Conservation (phyloP, 2,113 vertebrate genomes). For the Chaetodon trifascialis region DNA sequence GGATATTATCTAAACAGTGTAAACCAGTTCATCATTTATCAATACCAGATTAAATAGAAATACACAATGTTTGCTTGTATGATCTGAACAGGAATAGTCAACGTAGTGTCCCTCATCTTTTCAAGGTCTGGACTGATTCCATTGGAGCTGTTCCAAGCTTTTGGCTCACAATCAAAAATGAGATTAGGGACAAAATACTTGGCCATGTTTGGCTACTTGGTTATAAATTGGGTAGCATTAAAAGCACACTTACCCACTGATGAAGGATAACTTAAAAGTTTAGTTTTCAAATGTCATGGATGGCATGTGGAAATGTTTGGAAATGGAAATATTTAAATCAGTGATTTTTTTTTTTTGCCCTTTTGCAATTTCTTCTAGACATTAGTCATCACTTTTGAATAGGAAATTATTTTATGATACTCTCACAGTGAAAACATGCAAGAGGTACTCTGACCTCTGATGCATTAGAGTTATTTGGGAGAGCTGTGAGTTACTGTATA, state of each 20-base stretch:
- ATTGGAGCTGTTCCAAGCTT: constrained; percentile 15
- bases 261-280: constrained; percentile 5
- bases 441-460: constrained; percentile 37
- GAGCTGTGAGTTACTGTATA: constrained; percentile 19
- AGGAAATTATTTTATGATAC: constrained; percentile 4
- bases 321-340: constrained; percentile 11
- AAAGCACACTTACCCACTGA: neutral
- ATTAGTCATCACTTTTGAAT: constrained; percentile 22
- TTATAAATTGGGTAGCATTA: neutral
- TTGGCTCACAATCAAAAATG: constrained; percentile 31
- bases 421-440: neutral
- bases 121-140: constrained; percentile 49
- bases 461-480: constrained; percentile 51
- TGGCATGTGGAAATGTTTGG: constrained; percentile 4
- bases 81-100: constrained; percentile 17
- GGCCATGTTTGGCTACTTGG: neutral
- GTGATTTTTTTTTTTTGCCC: neutral
- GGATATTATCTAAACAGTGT: neutral
- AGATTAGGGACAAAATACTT: neutral
- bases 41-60: neutral
- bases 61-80: neutral
- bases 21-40: constrained; percentile 4
- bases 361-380: constrained; percentile 10
- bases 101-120: constrained; percentile 15
- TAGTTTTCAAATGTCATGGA: neutral